These are phyloP conservation scores for Allolobophora icterica DNA, from an alignment of 2,888 invertebrate species.

Conservation along the genomic window DNA sequence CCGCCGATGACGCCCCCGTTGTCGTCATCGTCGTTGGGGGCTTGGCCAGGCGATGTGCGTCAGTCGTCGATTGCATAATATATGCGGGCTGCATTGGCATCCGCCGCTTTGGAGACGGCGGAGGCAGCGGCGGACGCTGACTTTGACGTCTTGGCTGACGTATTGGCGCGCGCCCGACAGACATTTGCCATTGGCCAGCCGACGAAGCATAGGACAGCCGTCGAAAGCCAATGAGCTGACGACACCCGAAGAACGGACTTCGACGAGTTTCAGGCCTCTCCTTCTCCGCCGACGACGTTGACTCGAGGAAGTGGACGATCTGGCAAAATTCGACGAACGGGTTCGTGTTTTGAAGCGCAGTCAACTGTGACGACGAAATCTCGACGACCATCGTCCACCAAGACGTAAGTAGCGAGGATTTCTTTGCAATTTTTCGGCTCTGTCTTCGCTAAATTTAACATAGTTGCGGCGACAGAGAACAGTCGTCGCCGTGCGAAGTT, in stretches of 20 bases:
- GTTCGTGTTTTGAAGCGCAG: not conserved
- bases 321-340: not conserved
- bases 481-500: not conserved
- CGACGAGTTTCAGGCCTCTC: not conserved
- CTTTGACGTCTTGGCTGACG: slow-evolving; percentile 14
- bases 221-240: slow-evolving; percentile 22
- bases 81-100: slow-evolving; percentile 22
- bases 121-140: not conserved
- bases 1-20: too few species aligned
- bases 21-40: not conserved
- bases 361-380: not conserved
- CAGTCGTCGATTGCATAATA: not conserved
- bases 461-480: not conserved
- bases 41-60: slow-evolving; percentile 19
- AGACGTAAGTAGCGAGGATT: not conserved
- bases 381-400: not conserved
- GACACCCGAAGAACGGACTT: not conserved
- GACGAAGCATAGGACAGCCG: not conserved
- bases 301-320: slow-evolving; percentile 3
- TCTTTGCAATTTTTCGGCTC: not conserved
- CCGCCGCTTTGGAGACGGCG: not conserved
- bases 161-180: not conserved
- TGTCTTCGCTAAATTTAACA: not conserved
- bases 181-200: not conserved
- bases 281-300: not conserved